Base-by-base conservation (phyloP, 2,113 vertebrate genomes). In the Sarotherodon lohbergeri region DNA sequence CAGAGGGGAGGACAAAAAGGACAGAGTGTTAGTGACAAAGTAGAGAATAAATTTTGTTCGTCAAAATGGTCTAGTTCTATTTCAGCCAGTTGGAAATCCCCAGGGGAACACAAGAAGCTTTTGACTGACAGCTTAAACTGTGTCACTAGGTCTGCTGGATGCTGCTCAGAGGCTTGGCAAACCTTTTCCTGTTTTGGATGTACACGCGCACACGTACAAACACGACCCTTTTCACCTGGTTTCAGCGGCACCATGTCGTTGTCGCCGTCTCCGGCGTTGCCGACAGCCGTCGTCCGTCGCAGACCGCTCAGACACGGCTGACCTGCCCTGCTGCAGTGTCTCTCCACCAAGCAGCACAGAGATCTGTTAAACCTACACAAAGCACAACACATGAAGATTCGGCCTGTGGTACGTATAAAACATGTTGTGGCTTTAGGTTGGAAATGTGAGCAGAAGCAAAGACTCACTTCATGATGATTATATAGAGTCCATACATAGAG, bases 391-490 rank as follows among this genome's bases (percentile, higher is more conserved):
- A 1, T 55, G 52, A 12, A 81, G n/a, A 85, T 8, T 6, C 11
- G 2, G 50, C 8, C 12, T 81, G 61, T 9, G 36, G 22, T 32
- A 7, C 7, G 2, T 43, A 9, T 3, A 19, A 61, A 81, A 9
- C 0, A 2, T 14, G n/a, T 32, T 9, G 8, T 5, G 11, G 8
- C 22, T 52, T 34, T 5, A 57, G 3, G 7, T 24, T 19, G 46
- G 34, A 54, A 29, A 80, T 8, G 6, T 19, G 27, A 84, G 7
- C 36, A 3, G 16, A 73, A 43, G 17, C 34, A 46, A 73, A 43
- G 61, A 87, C 96, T 93, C 89, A 97, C 96, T 95, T 97, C 96
- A 97, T 97, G 78, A 97, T 96, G 83, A 97, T 78, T 81, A 97
- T 97, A 88, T 97, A 97, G 56, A 97, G 84, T 80, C 94, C 96